Evolutionary conservation across 2,888 invertebrate genomes (phyloP).

Genomic region (Macaria liturata): DNA sequence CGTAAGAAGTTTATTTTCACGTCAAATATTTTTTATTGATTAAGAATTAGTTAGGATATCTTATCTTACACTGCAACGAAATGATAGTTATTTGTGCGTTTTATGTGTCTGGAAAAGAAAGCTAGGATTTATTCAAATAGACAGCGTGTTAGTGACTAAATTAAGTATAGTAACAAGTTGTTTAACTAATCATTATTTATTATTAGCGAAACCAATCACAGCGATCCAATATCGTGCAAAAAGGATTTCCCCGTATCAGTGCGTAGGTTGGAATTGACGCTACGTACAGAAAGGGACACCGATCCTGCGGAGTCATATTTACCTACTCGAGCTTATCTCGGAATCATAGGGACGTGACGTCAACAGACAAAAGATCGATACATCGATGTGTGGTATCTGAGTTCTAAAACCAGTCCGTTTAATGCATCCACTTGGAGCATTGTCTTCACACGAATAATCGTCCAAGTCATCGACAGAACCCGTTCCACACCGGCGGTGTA

Average conservation of each 20-base stretch:
- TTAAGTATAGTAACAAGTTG: too few species aligned
- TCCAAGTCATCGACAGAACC: constrained; percentile 79
- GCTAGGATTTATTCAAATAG: too few species aligned
- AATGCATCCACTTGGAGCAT: constrained; percentile 63
- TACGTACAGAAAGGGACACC: constrained; percentile 8
- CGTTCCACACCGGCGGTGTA: constrained; percentile 80
- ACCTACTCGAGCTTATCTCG: constrained; percentile 20
- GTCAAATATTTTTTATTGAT: too few species aligned
- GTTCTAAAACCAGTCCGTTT: constrained; percentile 47
- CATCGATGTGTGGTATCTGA: constrained; percentile 29
- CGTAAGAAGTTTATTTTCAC: too few species aligned
- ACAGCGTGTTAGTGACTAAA: too few species aligned
- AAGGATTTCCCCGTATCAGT: constrained; percentile 21
- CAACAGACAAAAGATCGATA: constrained; percentile 32
- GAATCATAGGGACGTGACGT: constrained; percentile 30
- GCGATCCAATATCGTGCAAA: constrained; percentile 5
- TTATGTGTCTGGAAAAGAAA: too few species aligned
- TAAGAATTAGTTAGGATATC: too few species aligned
- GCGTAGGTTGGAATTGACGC: constrained; percentile 16
- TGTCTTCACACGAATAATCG: constrained; percentile 78
- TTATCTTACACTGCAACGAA: too few species aligned
- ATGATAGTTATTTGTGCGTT: too few species aligned
- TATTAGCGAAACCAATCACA: constrained; percentile 9
- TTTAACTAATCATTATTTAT: background rate
- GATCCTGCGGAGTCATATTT: constrained; percentile 10